These are phyloP conservation scores for Catharus minimus DNA, from an alignment of 2,113 vertebrate genomes.

Conservation along the genomic window DNA sequence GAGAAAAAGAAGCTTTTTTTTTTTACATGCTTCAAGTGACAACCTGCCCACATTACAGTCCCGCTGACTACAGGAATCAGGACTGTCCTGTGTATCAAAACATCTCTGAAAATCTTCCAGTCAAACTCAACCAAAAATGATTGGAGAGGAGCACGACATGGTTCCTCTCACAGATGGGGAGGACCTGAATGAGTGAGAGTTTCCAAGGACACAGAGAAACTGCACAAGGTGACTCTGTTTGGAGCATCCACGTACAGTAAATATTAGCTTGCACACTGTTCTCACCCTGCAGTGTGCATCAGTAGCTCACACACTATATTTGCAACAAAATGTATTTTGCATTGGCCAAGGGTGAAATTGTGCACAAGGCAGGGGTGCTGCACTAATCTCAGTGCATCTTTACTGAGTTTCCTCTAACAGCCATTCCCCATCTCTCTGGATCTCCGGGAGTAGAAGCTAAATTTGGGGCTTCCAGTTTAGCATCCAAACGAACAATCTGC, in stretches of 20 bases:
- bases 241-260: background rate
- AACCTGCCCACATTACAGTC: background rate
- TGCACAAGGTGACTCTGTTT: background rate
- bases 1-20: background rate
- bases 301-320: rapidly evolving
- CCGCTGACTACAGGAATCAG: background rate
- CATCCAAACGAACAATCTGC: background rate
- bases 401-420: background rate
- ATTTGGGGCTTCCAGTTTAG: background rate
- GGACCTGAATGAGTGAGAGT: background rate
- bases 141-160: background rate
- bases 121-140: background rate
- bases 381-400: background rate
- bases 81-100: background rate
- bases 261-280: background rate
- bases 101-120: background rate
- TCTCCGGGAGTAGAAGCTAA: background rate
- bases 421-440: background rate
- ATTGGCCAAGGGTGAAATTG: background rate
- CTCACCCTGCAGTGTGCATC: background rate
- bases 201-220: background rate
- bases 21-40: background rate
- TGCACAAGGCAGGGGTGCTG: background rate
- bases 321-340: background rate
- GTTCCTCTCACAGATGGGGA: background rate